A percentile compares a stretch with the other conserved stretches of the same genome.
Evolutionary conservation across 2,888 invertebrate species (phyloP).

Genomic region (Drosophila lacicola): DNA sequence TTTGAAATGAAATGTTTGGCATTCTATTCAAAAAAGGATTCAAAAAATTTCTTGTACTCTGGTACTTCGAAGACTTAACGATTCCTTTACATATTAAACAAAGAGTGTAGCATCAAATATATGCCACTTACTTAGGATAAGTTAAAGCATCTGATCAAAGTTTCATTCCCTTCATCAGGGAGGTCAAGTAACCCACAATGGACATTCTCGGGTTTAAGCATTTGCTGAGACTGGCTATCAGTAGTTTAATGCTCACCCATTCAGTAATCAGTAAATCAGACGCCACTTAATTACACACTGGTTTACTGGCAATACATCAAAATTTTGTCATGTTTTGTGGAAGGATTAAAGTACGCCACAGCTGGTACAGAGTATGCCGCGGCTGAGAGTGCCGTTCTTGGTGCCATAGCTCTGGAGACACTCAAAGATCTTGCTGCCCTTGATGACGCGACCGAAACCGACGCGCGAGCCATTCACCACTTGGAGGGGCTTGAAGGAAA

Average conservation of each 20-base stretch:
- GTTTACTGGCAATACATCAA: constrained; percentile 1
- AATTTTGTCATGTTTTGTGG: constrained; percentile 17
- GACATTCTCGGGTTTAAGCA: too few relatives aligned
- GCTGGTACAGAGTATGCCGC: constrained; percentile 58
- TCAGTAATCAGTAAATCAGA: background rate
- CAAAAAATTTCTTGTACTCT: too few relatives aligned
- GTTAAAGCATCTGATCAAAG: too few relatives aligned
- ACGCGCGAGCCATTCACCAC: constrained; percentile 72
- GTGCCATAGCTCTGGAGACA: constrained; percentile 75
- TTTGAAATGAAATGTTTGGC: background rate
- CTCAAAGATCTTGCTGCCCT: constrained; percentile 69
- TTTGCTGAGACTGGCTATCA: too few relatives aligned
- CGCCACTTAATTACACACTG: background rate
- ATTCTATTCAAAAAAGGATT: too few relatives aligned
- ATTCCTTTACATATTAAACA: too few relatives aligned
- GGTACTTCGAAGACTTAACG: too few relatives aligned
- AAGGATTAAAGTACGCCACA: constrained; percentile 67
- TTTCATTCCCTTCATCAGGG: too few relatives aligned
- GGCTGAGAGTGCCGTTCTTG: constrained; percentile 78
- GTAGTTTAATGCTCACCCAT: background rate
- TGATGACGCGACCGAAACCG: constrained; percentile 76
- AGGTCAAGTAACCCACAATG: too few relatives aligned
- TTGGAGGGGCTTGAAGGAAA: constrained; percentile 77
- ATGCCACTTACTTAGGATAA: too few relatives aligned
- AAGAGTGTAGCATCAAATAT: too few relatives aligned